Conservation (phyloP, 2,113 vertebrate genomes). For the Octodon degus region DNA sequence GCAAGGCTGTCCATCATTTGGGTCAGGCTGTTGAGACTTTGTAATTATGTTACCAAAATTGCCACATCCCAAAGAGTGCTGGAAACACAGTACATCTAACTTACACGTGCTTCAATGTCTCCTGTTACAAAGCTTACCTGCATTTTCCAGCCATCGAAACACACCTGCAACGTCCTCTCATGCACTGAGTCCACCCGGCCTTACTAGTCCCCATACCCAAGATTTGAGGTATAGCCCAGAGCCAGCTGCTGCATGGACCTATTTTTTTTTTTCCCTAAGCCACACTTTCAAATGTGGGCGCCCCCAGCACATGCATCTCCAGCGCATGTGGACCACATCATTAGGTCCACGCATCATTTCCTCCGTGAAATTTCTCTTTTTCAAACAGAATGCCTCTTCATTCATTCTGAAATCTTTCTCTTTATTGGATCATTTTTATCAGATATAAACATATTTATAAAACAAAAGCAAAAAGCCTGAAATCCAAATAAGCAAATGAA, state of each 20-base stretch:
- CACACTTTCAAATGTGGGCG: neutral
- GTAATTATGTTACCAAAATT: neutral
- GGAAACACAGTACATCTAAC: neutral
- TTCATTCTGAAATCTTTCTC: neutral
- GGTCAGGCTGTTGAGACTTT: neutral
- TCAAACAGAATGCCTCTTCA: neutral
- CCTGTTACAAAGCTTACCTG: neutral
- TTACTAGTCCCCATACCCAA: neutral
- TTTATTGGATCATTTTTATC: neutral
- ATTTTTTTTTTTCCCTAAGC: neutral
- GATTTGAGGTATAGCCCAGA: neutral
- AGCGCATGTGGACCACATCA: no score
- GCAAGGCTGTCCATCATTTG: neutral
- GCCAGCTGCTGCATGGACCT: neutral
- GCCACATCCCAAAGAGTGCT: neutral
- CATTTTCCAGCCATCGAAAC: neutral
- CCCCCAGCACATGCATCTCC: no score
- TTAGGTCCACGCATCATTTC: no score
- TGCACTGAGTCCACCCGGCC: neutral
- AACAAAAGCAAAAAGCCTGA: conserved; percentile 42
- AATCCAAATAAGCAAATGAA: neutral
- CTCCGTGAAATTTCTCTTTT: conserved; percentile 19
- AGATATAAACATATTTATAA: conserved; percentile 49
- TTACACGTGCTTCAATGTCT: neutral
- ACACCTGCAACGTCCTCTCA: neutral